phyloP scores from a whole-genome alignment of 2,113 vertebrate species.

The Phainopepla nitens region DNA sequence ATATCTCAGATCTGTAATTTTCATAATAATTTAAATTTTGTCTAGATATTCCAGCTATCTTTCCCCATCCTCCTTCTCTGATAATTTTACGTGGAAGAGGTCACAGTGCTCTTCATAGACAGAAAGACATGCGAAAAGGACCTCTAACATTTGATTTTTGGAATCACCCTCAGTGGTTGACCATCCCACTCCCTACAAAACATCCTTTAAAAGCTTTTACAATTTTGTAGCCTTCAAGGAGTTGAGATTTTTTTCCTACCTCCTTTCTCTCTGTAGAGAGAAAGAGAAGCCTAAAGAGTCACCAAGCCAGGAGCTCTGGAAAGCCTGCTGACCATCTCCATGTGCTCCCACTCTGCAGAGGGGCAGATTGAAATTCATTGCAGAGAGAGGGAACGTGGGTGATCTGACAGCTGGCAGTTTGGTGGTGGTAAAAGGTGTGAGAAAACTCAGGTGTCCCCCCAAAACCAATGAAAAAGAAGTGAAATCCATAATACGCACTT shows the following conservation, averaged over 20 bases:
- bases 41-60: not conserved
- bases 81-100: not conserved
- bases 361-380: not conserved
- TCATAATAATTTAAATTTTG: not conserved
- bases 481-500: not conserved
- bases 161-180: not conserved
- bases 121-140: not conserved
- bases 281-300: not conserved
- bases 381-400: not conserved
- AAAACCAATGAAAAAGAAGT: not conserved
- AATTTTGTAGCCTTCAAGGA: not conserved
- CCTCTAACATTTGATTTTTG: not conserved
- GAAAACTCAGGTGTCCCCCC: not conserved
- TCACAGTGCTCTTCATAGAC: not conserved
- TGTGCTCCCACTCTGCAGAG: not conserved
- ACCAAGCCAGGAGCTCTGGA: not conserved
- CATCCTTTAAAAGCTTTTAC: not conserved
- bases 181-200: not conserved
- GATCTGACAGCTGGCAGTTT: not conserved
- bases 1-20: not conserved
- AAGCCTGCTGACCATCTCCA: not conserved
- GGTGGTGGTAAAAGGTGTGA: not conserved
- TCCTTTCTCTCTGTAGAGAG: not conserved
- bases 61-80: not conserved
- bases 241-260: fast-evolving